Conservation (phyloP, 2,888 invertebrate genomes). For the Lingula anatina region DNA sequence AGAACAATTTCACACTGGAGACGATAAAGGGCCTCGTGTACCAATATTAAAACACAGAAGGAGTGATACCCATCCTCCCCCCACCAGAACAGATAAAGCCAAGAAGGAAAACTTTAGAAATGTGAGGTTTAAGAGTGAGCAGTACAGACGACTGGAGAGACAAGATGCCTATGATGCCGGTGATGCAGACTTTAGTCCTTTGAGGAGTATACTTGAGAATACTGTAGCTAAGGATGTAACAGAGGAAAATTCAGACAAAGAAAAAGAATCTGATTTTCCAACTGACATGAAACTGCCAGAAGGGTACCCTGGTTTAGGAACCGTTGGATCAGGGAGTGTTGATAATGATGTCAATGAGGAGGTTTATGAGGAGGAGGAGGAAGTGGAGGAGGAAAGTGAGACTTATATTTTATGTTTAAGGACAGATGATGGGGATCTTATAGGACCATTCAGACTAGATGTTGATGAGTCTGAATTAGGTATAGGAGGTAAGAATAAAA, state of each 20-base stretch:
- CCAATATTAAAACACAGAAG: too few species aligned
- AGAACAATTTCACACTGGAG: too few species aligned
- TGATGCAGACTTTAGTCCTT: too few species aligned
- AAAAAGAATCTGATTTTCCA: not conserved
- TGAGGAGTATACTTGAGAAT: too few species aligned
- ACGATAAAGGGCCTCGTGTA: too few species aligned
- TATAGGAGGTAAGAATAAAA: constrained; percentile 7
- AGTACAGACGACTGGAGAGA: too few species aligned
- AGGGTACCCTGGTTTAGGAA: not conserved
- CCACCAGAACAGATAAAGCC: too few species aligned
- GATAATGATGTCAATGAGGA: constrained; percentile 17
- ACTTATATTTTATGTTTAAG: constrained; percentile 33
- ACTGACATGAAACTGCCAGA: not conserved
- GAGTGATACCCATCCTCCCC: too few species aligned
- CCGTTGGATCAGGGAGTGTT: constrained; percentile 1
- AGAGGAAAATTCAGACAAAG: too few species aligned
- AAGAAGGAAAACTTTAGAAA: too few species aligned
- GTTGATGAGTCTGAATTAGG: constrained; percentile 26
- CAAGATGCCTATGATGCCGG: too few species aligned
- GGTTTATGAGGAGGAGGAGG: constrained; percentile 20
- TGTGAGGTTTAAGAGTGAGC: too few species aligned
- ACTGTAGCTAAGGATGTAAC: not conserved
- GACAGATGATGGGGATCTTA: constrained; percentile 31
- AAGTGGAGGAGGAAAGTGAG: constrained; percentile 22
- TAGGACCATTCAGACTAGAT: constrained; percentile 37